phyloP scores from a whole-genome alignment of 2,797 vertebrate genomes.

The Pelobates cultripes region DNA sequence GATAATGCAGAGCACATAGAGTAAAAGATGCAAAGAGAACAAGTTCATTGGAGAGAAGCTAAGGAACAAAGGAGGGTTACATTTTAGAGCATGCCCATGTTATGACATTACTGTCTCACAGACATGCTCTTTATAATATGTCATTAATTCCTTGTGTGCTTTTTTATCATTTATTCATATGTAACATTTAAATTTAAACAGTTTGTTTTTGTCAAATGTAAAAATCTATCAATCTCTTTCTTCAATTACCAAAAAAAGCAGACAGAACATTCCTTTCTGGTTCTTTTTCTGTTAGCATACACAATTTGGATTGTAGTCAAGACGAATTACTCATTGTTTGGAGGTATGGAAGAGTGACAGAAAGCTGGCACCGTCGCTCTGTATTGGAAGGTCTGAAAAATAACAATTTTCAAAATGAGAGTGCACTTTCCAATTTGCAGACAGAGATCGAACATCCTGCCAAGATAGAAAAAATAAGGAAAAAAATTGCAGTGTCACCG shows the following conservation, averaged over 20 bases:
- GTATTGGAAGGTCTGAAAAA: conserved; percentile 67
- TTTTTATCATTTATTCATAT: conserved; percentile 20
- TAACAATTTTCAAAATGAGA: conserved; percentile 66
- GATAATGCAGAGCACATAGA: neutral
- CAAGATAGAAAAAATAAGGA: conserved; percentile 10
- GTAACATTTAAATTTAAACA: conserved; percentile 21
- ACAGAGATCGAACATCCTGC: conserved; percentile 30
- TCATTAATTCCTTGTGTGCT: neutral
- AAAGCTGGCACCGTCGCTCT: conserved; percentile 63
- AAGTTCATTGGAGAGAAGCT: neutral
- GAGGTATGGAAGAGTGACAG: conserved; percentile 61
- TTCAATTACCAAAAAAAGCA: conserved; percentile 30
- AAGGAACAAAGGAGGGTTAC: neutral
- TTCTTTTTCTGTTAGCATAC: neutral
- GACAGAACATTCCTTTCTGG: neutral
- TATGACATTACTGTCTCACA: neutral
- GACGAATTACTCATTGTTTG: conserved; percentile 65
- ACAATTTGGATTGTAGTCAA: conserved; percentile 62
- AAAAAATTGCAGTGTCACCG: conserved; percentile 34
- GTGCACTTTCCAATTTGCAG: conserved; percentile 68
- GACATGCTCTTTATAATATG: neutral
- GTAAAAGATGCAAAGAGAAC: conserved; percentile 56
- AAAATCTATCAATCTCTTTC: conserved; percentile 49
- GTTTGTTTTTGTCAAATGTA: conserved; percentile 22
- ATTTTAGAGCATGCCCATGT: neutral